Percentiles rank a stretch among this genome's conserved stretches.
Conservation (phyloP, 1,140 invertebrate species). For the Bombus fervidus region DNA sequence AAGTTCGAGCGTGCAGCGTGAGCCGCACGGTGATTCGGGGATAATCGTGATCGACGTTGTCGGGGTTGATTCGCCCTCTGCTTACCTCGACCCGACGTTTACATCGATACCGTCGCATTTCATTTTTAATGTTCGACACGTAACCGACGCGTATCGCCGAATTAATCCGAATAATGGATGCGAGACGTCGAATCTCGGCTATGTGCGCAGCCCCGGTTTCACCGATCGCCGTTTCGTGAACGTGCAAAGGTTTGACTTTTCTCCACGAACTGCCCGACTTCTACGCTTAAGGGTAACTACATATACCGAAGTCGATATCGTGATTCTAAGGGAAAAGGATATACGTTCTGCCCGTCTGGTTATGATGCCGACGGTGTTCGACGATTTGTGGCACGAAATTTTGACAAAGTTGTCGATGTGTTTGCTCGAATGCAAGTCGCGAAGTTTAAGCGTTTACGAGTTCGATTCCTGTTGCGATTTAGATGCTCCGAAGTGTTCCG, state of each 20-base stretch:
- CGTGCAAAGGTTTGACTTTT: no score
- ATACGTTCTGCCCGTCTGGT: background rate
- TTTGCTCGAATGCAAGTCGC: background rate
- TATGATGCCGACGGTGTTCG: background rate
- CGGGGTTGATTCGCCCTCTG: conserved; percentile 2
- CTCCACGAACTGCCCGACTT: no score
- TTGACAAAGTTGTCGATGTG: background rate
- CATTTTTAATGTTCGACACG: background rate
- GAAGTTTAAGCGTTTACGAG: background rate
- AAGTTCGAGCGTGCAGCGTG: conserved; percentile 7
- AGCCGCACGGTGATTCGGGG: conserved; percentile 29
- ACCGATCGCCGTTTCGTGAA: no score
- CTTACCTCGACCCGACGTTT: no score
- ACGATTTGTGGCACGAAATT: background rate
- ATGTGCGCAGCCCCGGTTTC: background rate
- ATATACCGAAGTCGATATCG: background rate
- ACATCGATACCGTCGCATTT: background rate
- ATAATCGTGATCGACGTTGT: conserved; percentile 39
- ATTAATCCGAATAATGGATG: conserved; percentile 54
- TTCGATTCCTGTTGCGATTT: background rate
- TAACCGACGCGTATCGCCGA: background rate
- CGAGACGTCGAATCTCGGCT: background rate
- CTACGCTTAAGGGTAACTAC: no score
- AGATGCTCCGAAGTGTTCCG: no score
- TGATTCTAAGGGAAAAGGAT: background rate